These are phyloP conservation scores for Spea bombifrons DNA, from an alignment of 2,113 vertebrate genomes.

Conservation along the genomic window DNA sequence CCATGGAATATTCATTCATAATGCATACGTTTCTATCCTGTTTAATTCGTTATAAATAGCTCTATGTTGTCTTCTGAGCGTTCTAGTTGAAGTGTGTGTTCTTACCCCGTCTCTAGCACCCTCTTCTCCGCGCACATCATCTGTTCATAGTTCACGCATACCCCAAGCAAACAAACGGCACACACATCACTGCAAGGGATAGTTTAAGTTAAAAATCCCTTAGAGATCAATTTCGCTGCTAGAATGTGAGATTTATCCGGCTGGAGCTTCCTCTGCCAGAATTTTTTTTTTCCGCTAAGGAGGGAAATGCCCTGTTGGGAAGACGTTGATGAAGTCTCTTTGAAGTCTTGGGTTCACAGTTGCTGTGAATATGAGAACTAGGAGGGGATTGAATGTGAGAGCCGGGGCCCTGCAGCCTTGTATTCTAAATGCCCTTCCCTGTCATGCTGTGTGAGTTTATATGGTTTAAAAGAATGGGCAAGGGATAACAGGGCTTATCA, in stretches of 20 bases:
- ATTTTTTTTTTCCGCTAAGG: background rate
- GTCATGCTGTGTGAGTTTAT: conserved; percentile 13
- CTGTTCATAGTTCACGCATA: background rate
- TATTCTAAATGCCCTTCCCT: background rate
- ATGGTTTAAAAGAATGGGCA: conserved; percentile 13
- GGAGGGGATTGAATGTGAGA: conserved; percentile 12
- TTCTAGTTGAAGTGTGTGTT: background rate
- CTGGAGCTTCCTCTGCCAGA: conserved; percentile 13
- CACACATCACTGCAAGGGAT: conserved; percentile 9
- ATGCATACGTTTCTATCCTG: conserved; percentile 28
- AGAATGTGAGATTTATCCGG: conserved; percentile 3
- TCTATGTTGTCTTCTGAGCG: background rate
- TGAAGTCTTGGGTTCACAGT: conserved; percentile 19
- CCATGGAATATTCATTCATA: conserved; percentile 22
- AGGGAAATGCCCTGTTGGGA: conserved; percentile 21
- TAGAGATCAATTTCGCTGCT: conserved; percentile 36
- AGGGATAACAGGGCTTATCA: conserved; percentile 10
- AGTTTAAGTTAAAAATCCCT: conserved; percentile 27
- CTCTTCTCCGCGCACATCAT: background rate
- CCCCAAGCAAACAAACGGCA: conserved; percentile 11
- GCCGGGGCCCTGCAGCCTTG: conserved; percentile 16
- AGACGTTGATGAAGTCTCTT: conserved; percentile 34
- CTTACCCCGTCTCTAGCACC: background rate
- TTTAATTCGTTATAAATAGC: conserved; percentile 40
- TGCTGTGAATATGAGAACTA: background rate